Evolutionary conservation across 2,888 invertebrate species (phyloP).

Genomic region (Caenorhabditis panamensis): DNA sequence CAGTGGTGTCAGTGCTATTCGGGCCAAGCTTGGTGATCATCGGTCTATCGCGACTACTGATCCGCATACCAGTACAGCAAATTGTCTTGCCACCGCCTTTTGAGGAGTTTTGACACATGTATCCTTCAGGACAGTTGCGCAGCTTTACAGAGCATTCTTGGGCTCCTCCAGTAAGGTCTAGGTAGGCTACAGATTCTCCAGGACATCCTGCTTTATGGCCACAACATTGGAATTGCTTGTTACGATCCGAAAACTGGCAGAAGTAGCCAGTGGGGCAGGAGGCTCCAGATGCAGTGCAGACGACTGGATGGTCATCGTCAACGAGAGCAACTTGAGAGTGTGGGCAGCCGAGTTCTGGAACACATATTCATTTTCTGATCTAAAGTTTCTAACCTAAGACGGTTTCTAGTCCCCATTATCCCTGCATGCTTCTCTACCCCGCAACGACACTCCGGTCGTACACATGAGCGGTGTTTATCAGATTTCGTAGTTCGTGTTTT

Average conservation of each 20-base stretch:
- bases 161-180: conserved; percentile 72
- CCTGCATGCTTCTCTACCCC: too few relatives aligned
- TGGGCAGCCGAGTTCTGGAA: conserved; percentile 75
- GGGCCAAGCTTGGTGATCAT: background rate
- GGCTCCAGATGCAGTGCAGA: conserved; percentile 68
- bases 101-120: conserved; percentile 69
- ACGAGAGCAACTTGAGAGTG: conserved; percentile 75
- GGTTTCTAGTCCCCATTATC: too few relatives aligned
- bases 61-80: conserved; percentile 70
- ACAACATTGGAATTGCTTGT: conserved; percentile 78
- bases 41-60: conserved; percentile 47
- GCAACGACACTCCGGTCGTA: too few relatives aligned
- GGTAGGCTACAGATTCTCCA: conserved; percentile 72
- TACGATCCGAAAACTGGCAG: conserved; percentile 78
- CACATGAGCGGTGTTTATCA: too few relatives aligned
- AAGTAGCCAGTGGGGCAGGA: conserved; percentile 77
- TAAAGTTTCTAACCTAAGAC: too few relatives aligned
- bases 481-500: too few relatives aligned
- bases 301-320: conserved; percentile 61
- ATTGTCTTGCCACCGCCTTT: conserved; percentile 63
- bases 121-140: conserved; percentile 74
- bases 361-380: too few relatives aligned
- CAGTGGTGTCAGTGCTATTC: background rate
- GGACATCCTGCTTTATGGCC: conserved; percentile 76
- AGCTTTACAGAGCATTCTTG: conserved; percentile 68